Evolutionary conservation across 2,113 vertebrate genomes (phyloP), one percentile per base, ranked within the genome.

Genomic region (Megaceryle torquata): DNA sequence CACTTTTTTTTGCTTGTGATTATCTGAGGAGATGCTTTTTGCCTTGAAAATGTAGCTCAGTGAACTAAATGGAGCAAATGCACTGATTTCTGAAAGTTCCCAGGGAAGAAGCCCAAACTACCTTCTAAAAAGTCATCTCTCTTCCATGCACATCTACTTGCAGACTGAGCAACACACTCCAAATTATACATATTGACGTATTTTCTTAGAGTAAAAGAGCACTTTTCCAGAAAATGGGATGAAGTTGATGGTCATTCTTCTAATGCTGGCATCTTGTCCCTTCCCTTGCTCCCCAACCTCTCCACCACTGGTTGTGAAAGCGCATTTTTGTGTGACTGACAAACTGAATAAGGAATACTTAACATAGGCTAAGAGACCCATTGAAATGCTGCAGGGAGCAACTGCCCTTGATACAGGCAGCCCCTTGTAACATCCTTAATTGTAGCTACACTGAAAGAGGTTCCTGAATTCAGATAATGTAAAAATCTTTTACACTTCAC

Each of bases 11-110:
- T 84, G 48, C 43, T 72, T 93, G 14, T 90, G 54, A 74, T 91
- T 80, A 28, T 67, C 69, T 91, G 35, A 74, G 89, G 63, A 92
- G 70, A 64, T 80, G 46, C 48, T 63, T 94, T 95, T 94, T 88
- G 37, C 86, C 72, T 93, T 93, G 59, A 89, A 44, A 78, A 77
- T 41, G 44, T 57, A 72, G 21, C 82, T 93, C 26, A 22, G 44
- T 57, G 64, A 64, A 75, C 48, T 64, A 92, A 90, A 65, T 69
- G 72, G 76, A 78, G 28, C 13, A 87, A 89, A 91, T 91, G 61
- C 48, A 75, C 29, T n/a, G 46, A n/a, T 22, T 33, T 14, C 1
- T n/a, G 25, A 29, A 77, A 74, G 18, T 68, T 91, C 43, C 48
- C 51, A 39, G 31, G 39, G 39, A 87, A 75, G 88, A 77, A 91